These are phyloP conservation scores for Adoxophyes honmai DNA, from an alignment of 1,140 invertebrate species.

Conservation along the genomic window DNA sequence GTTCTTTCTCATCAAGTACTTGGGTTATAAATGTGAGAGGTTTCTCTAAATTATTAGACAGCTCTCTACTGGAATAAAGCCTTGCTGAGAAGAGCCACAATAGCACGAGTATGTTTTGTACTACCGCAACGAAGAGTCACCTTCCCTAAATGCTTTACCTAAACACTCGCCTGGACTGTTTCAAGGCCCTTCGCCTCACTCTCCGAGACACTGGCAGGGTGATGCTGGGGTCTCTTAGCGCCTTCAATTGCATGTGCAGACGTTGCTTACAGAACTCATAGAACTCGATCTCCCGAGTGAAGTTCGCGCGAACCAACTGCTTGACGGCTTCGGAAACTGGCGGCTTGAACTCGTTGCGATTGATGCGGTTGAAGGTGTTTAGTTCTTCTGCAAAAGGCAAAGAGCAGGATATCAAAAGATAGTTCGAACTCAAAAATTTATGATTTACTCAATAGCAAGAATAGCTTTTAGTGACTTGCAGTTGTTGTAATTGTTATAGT, in stretches of 20 bases:
- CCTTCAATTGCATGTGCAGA: slow-evolving; percentile 87
- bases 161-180: slow-evolving; percentile 17
- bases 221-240: slow-evolving; percentile 78
- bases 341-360: slow-evolving; percentile 91
- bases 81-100: too few relatives aligned
- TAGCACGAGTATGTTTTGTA: too few relatives aligned
- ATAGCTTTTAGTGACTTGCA: too few relatives aligned
- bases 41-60: too few relatives aligned
- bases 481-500: too few relatives aligned
- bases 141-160: background rate
- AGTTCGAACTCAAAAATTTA: too few relatives aligned
- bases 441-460: too few relatives aligned
- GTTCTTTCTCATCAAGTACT: too few relatives aligned
- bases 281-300: slow-evolving; percentile 93
- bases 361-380: slow-evolving; percentile 87
- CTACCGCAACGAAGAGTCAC: too few relatives aligned
- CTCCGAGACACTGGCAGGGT: slow-evolving; percentile 31
- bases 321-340: slow-evolving; percentile 91
- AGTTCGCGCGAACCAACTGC: slow-evolving; percentile 90
- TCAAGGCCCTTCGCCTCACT: slow-evolving; percentile 19
- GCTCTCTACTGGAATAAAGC: too few relatives aligned
- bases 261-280: slow-evolving; percentile 93
- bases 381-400: slow-evolving; percentile 83
- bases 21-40: too few relatives aligned
- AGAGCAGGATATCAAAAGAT: too few relatives aligned